These are phyloP conservation scores for Thermophis baileyi DNA, from an alignment of 2,113 vertebrate species.

Conservation along the genomic window DNA sequence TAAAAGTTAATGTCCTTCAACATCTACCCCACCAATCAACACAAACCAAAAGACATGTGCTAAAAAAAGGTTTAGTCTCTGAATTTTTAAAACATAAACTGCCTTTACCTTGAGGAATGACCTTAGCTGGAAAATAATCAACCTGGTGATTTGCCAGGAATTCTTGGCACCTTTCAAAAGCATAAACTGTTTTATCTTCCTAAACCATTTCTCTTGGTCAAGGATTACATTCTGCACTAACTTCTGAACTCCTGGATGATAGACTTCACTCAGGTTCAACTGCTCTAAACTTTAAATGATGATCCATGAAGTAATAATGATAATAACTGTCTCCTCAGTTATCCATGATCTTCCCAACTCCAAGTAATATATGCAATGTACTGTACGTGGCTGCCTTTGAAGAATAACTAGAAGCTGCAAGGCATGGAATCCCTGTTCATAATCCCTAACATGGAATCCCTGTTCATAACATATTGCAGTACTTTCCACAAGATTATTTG, in stretches of 20 bases:
- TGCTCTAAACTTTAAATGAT: neutral
- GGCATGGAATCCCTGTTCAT: neutral
- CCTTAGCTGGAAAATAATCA: neutral
- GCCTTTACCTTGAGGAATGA: neutral
- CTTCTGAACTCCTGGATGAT: neutral
- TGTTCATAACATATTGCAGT: neutral
- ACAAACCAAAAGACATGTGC: neutral
- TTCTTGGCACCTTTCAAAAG: neutral
- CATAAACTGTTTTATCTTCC: neutral
- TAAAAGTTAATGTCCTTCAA: neutral
- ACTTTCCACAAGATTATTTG: neutral
- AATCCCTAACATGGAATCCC: too few relatives aligned
- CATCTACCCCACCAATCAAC: neutral
- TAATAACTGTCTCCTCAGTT: neutral
- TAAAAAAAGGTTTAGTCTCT: neutral
- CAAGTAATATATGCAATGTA: neutral
- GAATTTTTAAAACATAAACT: neutral
- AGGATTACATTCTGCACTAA: neutral
- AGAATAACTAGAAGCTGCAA: neutral
- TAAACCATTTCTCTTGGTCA: neutral
- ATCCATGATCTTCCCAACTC: neutral
- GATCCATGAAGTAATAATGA: neutral
- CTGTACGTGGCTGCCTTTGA: neutral
- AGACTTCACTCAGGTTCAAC: neutral
- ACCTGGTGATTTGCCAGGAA: neutral